These are phyloP conservation scores for Drosophila gaucha DNA, from an alignment of 2,888 invertebrate species.

Conservation along the genomic window DNA sequence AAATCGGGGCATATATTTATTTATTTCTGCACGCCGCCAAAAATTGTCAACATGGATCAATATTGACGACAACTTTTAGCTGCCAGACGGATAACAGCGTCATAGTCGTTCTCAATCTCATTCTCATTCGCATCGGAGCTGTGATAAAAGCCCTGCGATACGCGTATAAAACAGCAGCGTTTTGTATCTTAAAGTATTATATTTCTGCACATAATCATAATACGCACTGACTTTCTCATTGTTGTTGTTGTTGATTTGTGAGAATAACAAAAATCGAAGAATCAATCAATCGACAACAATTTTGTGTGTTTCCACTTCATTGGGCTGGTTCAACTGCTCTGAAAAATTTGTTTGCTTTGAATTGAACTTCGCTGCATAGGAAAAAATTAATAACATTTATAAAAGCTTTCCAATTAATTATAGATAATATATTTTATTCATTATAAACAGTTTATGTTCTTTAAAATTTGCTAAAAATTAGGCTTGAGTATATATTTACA, in stretches of 20 bases:
- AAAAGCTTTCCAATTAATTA: no score
- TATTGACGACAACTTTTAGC: conserved; percentile 23
- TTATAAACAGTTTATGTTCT: no score
- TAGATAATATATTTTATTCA: no score
- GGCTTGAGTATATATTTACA: no score
- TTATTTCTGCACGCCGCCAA: conserved; percentile 53
- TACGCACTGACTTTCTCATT: conserved; percentile 18
- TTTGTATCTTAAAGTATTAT: conserved; percentile 67
- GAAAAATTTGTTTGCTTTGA: conserved; percentile 19
- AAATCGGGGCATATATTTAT: conserved; percentile 57
- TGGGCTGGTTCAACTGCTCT: conserved; percentile 22
- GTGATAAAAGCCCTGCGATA: no score
- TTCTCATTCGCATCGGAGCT: conserved; percentile 30
- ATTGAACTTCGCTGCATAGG: conserved; percentile 5
- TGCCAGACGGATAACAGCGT: conserved; percentile 24
- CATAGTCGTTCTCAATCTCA: conserved; percentile 29
- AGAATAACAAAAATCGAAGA: conserved; percentile 42
- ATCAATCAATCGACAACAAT: conserved; percentile 58
- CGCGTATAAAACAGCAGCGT: conserved; percentile 57
- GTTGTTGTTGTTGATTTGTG: conserved; percentile 17
- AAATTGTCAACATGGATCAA: conserved; percentile 77
- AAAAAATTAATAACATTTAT: no score
- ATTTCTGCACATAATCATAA: conserved; percentile 66
- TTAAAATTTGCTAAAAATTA: no score
- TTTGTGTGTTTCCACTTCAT: conserved; percentile 44